A percentile compares a stretch with the other conserved stretches of the same genome.
These are phyloP conservation scores for Rhinichthys klamathensis DNA, from an alignment of 2,113 vertebrate genomes.

Conservation along the genomic window DNA sequence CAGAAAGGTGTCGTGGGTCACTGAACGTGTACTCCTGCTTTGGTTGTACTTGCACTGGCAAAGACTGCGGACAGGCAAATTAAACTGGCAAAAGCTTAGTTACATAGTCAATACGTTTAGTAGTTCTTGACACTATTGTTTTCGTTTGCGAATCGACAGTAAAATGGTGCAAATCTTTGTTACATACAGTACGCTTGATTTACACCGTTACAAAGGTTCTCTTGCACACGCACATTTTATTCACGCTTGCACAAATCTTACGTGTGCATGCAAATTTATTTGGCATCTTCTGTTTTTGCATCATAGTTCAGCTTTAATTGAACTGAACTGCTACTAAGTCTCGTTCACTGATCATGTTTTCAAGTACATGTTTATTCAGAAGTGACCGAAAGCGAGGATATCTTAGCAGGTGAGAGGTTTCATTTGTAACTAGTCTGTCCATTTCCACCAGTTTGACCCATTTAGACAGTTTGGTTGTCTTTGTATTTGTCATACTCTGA, in stretches of 20 bases:
- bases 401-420: not conserved
- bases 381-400: not conserved
- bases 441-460: not conserved
- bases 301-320: too few relatives aligned
- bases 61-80: not conserved
- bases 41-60: not conserved
- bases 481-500: not conserved
- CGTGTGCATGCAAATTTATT: not conserved
- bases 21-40: not conserved
- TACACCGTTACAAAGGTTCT: not conserved
- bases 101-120: too few relatives aligned
- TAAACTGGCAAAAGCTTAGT: not conserved
- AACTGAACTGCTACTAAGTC: too few relatives aligned
- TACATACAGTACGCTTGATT: not conserved
- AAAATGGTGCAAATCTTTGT: too few relatives aligned
- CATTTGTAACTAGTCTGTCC: not conserved
- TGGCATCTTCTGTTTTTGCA: too few relatives aligned
- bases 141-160: too few relatives aligned
- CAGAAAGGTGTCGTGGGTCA: not conserved
- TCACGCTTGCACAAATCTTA: not conserved
- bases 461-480: too few relatives aligned
- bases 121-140: too few relatives aligned
- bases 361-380: not conserved
- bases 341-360: not conserved
- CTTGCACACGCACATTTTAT: not conserved